Base-by-base conservation (phyloP, 2,113 vertebrate genomes). In the Actinemys pallida region DNA sequence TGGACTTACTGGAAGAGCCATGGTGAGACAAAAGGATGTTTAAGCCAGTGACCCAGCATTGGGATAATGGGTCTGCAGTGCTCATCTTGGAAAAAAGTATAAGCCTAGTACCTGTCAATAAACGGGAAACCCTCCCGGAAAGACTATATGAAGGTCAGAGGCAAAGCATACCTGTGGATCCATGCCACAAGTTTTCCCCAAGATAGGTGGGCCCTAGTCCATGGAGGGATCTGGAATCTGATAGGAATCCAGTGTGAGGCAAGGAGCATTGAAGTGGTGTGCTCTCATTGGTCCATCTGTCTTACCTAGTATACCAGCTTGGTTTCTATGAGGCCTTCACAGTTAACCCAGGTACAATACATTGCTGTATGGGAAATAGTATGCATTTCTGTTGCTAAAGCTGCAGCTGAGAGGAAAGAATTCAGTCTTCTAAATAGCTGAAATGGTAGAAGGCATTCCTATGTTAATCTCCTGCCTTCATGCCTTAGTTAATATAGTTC, bases 41-140 rank as follows among this genome's bases (percentile, higher is more conserved):
- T 47, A 14, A 91, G 81, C 27, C 5, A 45, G 50, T 54, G 6
- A 35, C 24, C 25, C 13, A 25, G 20, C 12, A 75, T 59, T 39
- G 13, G 25, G 65, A 76, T 0, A 0, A 45, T 53, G 81, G 3
- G 53, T 29, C 57, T 59, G 5, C 57, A 59, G 10, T 27, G 29
- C 13, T 16, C 31, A n/a, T 35, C 31, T 35, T n/a, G 31, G 13
- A 8, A n/a, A 65, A 65, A 65, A n/a, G 27, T 31, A 62, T 62
- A n/a, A 65, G 16, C 14, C 62, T 65, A 65, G 14, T 69, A 35
- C 62, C 35, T 69, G 4, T 17, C 56, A 57, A 27, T 57, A 57
- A 57, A 57, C 11, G 25, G 24, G 24, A 57, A 27, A 57, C 25
- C 10, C 25, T 57, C 7, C 62, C 16, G n/a, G 62, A 69, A 69